Evolutionary conservation across 2,888 invertebrate species (phyloP).

Genomic region (Drosophila mimica): DNA sequence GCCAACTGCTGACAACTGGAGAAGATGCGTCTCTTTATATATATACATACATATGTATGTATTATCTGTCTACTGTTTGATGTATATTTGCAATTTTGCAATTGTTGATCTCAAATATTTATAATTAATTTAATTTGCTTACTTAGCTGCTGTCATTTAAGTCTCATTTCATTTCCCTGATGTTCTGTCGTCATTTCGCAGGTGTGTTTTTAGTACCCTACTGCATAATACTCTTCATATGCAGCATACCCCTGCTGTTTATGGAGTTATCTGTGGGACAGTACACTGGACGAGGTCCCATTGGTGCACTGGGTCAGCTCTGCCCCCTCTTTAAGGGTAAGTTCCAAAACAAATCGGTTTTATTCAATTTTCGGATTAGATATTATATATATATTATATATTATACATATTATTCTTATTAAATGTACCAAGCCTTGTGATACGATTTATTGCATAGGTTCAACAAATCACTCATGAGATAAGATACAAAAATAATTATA

Average conservation of each 20-base stretch:
- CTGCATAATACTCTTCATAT: conserved; percentile 94
- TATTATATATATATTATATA: background rate
- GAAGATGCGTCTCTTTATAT: conserved; percentile 7
- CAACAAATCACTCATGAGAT: conserved; percentile 4
- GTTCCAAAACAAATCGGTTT: too few species aligned
- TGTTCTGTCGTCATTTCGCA: conserved; percentile 84
- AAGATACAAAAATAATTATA: background rate
- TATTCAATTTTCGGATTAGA: background rate
- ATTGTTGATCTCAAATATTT: conserved; percentile 74
- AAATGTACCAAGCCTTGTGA: background rate
- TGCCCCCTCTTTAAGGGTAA: conserved; percentile 97
- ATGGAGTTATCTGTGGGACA: conserved; percentile 98
- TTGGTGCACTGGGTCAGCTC: conserved; percentile 95
- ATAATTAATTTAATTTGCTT: conserved; percentile 78
- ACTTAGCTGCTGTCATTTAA: conserved; percentile 57
- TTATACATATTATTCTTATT: background rate
- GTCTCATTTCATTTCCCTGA: conserved; percentile 23
- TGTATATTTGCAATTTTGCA: conserved; percentile 50
- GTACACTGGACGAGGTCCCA: conserved; percentile 95
- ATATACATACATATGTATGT: background rate
- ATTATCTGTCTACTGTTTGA: background rate
- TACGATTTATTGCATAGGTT: too few species aligned
- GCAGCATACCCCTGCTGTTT: conserved; percentile 96
- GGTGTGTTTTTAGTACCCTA: conserved; percentile 98
- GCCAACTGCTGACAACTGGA: conserved; percentile 24